These are phyloP conservation scores for Pheosia tremula DNA, from an alignment of 2,888 invertebrate species.

Conservation along the genomic window DNA sequence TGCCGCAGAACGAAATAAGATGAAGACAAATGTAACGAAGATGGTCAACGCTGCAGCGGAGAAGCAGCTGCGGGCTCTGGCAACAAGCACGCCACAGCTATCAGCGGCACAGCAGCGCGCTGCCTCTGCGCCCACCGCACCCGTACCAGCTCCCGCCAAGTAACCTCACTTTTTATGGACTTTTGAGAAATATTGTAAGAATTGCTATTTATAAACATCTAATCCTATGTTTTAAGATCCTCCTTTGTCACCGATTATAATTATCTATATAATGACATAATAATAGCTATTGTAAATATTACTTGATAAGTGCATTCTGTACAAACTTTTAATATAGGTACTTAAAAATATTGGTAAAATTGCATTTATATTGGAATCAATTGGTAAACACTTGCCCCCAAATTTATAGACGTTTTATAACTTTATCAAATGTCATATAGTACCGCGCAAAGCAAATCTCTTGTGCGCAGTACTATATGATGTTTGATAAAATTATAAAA, in stretches of 20 bases:
- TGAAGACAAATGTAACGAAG: conserved; percentile 87
- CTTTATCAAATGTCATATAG: too few relatives aligned
- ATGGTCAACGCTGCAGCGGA: conserved; percentile 89
- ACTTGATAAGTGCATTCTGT: too few relatives aligned
- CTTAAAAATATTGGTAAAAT: too few relatives aligned
- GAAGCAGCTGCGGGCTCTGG: conserved; percentile 86
- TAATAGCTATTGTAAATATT: background rate
- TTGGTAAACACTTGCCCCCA: too few relatives aligned
- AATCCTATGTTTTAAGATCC: background rate
- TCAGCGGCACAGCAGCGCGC: conserved; percentile 77
- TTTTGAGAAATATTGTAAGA: background rate
- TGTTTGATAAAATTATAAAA: too few relatives aligned
- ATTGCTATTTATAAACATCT: background rate
- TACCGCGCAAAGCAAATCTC: too few relatives aligned
- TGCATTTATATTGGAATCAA: too few relatives aligned
- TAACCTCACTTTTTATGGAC: conserved; percentile 29
- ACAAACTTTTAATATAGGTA: too few relatives aligned
- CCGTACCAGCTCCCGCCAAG: conserved; percentile 58
- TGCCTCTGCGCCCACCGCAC: conserved; percentile 71
- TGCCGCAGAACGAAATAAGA: conserved; percentile 84
- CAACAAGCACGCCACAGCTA: conserved; percentile 78
- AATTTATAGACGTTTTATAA: too few relatives aligned
- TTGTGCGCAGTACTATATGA: too few relatives aligned
- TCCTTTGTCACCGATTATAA: too few relatives aligned
- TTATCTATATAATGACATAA: background rate